Percentiles rank a stretch among this genome's conserved stretches.
Conservation (phyloP, 2,797 vertebrate genomes). For the Falco columbarius region DNA sequence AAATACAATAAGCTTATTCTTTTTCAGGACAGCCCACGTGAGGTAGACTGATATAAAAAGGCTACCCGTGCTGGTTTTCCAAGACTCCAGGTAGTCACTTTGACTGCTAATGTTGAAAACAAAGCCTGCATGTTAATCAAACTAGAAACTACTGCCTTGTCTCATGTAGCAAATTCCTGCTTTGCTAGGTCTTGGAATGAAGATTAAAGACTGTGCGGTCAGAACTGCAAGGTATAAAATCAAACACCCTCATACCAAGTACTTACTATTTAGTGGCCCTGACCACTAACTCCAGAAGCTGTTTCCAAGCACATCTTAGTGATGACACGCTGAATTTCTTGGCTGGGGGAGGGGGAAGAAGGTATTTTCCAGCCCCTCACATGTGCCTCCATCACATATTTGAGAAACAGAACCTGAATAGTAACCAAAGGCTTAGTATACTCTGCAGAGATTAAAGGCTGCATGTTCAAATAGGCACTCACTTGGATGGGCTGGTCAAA, state of each 20-base stretch:
- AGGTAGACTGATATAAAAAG: neutral
- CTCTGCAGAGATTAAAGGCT: slow-evolving; percentile 10
- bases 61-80: neutral
- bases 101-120: neutral
- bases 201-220: neutral
- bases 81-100: neutral
- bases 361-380: neutral
- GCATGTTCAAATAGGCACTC: slow-evolving; percentile 3
- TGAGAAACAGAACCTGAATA: neutral
- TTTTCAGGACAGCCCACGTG: neutral
- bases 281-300: neutral
- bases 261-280: neutral
- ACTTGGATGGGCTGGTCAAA: slow-evolving; percentile 26
- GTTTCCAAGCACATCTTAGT: neutral
- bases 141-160: neutral
- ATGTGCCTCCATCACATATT: neutral
- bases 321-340: neutral
- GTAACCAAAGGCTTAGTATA: neutral
- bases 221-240: neutral
- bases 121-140: neutral
- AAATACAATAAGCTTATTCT: neutral
- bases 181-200: neutral
- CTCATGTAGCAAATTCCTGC: neutral
- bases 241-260: neutral
- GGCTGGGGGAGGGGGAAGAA: rapidly evolving